Evolutionary conservation across 1,140 invertebrate species (phyloP), one percentile per base, ranked within the genome.

Genomic region (Solen grandis): DNA sequence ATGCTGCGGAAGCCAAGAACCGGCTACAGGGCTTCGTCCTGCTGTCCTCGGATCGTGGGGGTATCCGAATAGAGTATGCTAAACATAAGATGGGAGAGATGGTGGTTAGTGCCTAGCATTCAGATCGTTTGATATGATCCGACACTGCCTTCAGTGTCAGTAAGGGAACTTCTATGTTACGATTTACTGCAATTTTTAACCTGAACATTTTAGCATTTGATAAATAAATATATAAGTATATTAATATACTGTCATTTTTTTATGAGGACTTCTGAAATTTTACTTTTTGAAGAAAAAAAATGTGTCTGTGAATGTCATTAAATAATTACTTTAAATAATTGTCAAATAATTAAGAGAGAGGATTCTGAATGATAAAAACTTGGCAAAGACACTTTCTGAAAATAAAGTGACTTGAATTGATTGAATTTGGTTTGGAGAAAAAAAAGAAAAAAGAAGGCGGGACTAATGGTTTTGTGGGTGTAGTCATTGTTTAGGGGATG

Each of bases 1-100:
- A 95, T 92, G 98, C 98, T 82, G 95, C 96, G 87, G 95, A 96
- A 88, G 97, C 97, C 87, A 96, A 99, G 95, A 94, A 95, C 87
- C 95, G 96, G 87, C 95, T 99, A 85, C 97, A 99, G 93, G 98
- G 97, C 91, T 96, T 96, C 91, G 96, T 97, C 92, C 95, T 99
- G 84, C 95, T 97, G 90, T 97, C 97, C 92, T 98, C 97, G 80
- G 98, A 99, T 68, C 80, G 96, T 86, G 97, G 97, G 89, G 97
- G 97, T 90, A 98, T 99, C 92, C 95, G 97, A 93, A 98, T 99
- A 93, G 98, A 99, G 95, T 99, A 97, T 94, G 98, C 98, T 92
- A 97, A 98, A 94, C 97, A 96, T 93, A 98, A 98, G 95, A 99
- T 99, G 97, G 94, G 94, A 81, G 96, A 97, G 94, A 95, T 95